Base-by-base conservation (phyloP, 2,888 invertebrate species). In the Eubasilissa splendida region DNA sequence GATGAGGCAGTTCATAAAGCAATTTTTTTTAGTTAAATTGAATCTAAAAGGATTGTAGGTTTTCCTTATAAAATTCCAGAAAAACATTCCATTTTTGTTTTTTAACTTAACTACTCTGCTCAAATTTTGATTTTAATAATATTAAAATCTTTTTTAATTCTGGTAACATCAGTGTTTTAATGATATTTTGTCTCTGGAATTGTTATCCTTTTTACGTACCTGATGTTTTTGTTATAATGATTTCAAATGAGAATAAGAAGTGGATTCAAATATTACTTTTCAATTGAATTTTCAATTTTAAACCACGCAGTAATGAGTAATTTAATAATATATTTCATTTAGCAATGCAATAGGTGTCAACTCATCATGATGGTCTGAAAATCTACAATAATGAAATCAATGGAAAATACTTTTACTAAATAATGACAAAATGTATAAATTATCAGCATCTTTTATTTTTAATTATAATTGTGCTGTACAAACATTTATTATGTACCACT, bases 61-160 rank as follows among this genome's bases (percentile, higher is more conserved):
- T 42, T 42, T 42, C 42, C 42, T 42, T 42, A 42, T 7, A 42
- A 42, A 42, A 42, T 42, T 42, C 42, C 42, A 42, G 42, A 22
- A 12, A 54, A 52, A 70, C 70, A 70, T 70, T 70, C 70, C 70
- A 70, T 70, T 70, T 70, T 70, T 70, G 50, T 11, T 63, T 63
- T 22, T 11, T 22, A 63, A 22, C 33, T 52, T 68, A 33, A 68
- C 14, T 68, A 42, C 50, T n/a, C 9, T 68, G 50, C 14, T 52
- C 42, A 42, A 42, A 50, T 50, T 68, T 68, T 68, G 68, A 42
- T 31, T 63, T 63, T 33, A 22, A 31, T 31, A 63, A 22, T 12
- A n/a, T 68, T 11, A 68, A 50, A 50, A 42, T 68, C 14, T 9
- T 68, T 14, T 50, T 52, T 42, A 42, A 5, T 42, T 50, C 50